Evolutionary conservation across 2,888 invertebrate species (phyloP).

Genomic region (Aporophyla lueneburgensis): DNA sequence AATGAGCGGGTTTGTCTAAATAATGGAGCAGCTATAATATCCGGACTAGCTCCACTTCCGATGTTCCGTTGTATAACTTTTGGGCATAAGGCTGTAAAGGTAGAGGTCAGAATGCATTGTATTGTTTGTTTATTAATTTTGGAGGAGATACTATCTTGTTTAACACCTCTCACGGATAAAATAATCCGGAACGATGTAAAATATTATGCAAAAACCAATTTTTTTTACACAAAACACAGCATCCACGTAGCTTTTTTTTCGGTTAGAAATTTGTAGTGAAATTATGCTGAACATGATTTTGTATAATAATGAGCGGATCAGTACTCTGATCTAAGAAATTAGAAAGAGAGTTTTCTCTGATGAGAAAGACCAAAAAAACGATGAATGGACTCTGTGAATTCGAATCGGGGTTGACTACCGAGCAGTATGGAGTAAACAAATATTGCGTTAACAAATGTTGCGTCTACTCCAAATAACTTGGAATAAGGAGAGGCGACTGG

Average conservation of each 20-base stretch:
- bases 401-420: background rate
- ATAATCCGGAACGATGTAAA: background rate
- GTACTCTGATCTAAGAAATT: too few relatives aligned
- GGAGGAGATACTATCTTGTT: constrained; percentile 21
- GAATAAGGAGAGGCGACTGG: background rate
- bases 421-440: background rate
- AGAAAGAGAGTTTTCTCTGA: too few relatives aligned
- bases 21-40: constrained; percentile 55
- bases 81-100: constrained; percentile 12
- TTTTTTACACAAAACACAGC: background rate
- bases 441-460: too few relatives aligned
- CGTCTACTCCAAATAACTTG: too few relatives aligned
- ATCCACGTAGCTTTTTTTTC: too few relatives aligned
- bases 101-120: constrained; percentile 44
- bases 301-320: background rate
- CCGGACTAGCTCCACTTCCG: constrained; percentile 56
- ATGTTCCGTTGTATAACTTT: constrained; percentile 39
- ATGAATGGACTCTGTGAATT: background rate
- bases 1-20: constrained; percentile 40
- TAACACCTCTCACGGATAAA: background rate
- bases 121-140: constrained; percentile 52
- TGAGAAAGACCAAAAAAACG: background rate
- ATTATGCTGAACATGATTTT: background rate
- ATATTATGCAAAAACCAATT: too few relatives aligned
- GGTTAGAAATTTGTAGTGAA: background rate